A percentile compares a stretch with the other conserved stretches of the same genome.
Evolutionary conservation across 2,113 vertebrate genomes (phyloP).

Genomic region (Elephas maximus): DNA sequence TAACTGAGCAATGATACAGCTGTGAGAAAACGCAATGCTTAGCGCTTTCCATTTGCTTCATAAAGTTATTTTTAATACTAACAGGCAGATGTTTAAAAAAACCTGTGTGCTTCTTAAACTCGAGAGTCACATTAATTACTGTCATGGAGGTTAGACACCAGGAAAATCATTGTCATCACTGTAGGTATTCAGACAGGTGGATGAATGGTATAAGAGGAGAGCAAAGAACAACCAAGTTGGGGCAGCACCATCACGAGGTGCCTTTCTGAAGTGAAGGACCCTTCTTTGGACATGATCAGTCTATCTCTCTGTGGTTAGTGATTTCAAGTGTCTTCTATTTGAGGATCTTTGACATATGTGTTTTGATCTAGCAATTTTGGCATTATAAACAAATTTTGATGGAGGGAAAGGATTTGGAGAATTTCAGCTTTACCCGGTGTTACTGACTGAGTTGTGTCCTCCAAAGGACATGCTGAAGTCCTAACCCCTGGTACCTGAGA

Average conservation of each 20-base stretch:
- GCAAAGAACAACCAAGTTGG: background rate
- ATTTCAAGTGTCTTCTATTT: background rate
- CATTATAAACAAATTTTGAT: background rate
- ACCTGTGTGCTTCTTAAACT: background rate
- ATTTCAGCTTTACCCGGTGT: background rate
- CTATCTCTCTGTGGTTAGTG: background rate
- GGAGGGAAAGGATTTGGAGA: background rate
- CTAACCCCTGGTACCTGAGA: background rate
- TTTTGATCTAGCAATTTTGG: background rate
- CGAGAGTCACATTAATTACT: background rate
- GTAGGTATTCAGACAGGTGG: background rate
- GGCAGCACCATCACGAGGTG: background rate
- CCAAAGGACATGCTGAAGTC: background rate
- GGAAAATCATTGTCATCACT: background rate
- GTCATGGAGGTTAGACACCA: background rate
- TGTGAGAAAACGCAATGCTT: slow-evolving; percentile 23
- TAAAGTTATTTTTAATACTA: slow-evolving; percentile 42
- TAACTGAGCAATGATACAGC: slow-evolving; percentile 30
- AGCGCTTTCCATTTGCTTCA: background rate
- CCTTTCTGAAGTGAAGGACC: background rate
- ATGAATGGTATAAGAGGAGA: background rate
- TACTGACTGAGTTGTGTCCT: background rate
- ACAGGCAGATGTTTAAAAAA: background rate
- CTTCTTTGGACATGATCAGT: background rate
- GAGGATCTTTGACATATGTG: background rate